These are phyloP conservation scores for Pteromalus puparum DNA, from an alignment of 1,140 invertebrate genomes.

Conservation along the genomic window DNA sequence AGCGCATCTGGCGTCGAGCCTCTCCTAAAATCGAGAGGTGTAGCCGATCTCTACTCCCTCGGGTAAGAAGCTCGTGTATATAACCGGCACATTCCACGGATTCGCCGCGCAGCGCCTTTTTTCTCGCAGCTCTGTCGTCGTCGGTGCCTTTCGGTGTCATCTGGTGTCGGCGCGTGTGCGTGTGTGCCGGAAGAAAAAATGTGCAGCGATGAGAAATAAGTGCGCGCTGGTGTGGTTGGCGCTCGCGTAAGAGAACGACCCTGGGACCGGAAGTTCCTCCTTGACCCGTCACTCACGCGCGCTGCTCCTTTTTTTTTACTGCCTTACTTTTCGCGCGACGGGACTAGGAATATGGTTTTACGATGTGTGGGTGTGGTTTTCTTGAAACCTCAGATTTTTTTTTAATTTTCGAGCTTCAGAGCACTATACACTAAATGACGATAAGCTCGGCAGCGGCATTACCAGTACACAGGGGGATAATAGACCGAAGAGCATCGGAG, in stretches of 20 bases:
- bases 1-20: conserved; percentile 38
- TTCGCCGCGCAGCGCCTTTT: conserved; percentile 55
- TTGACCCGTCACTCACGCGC: conserved; percentile 53
- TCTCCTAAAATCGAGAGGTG: conserved; percentile 38
- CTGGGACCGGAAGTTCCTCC: conserved; percentile 60
- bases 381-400: background rate
- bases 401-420: background rate
- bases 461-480: background rate
- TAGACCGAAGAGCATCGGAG: background rate
- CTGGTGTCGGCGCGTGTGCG: background rate
- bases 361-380: background rate
- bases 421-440: background rate
- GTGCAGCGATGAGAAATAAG: conserved; percentile 18
- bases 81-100: conserved; percentile 62
- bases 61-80: no score
- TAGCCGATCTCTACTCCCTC: background rate
- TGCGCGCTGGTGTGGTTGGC: background rate
- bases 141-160: background rate
- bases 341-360: background rate
- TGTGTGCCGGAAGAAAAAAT: conserved; percentile 11
- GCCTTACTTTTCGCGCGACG: background rate
- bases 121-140: background rate
- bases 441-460: background rate
- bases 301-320: conserved; percentile 5
- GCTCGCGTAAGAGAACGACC: background rate